These are phyloP conservation scores for Avahi laniger DNA, from an alignment of 2,797 vertebrate species.

Conservation along the genomic window DNA sequence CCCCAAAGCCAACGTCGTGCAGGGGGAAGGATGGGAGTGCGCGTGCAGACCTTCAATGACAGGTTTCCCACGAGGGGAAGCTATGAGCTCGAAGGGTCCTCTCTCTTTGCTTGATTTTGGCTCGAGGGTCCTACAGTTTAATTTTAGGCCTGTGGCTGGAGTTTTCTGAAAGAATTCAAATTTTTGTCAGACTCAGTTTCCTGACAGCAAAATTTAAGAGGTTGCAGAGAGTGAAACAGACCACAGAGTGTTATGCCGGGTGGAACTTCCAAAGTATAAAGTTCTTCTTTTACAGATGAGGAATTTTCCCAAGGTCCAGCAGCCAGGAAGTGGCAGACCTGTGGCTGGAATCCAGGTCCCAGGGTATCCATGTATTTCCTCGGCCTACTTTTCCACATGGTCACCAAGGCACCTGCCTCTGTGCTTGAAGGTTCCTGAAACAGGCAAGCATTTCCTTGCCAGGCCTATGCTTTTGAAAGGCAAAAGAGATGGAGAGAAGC, in stretches of 20 bases:
- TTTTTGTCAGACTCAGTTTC: background rate
- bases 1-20: background rate
- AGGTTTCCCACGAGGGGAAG: background rate
- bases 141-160: background rate
- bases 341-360: background rate
- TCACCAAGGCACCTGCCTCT: background rate
- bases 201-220: background rate
- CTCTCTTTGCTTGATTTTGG: background rate
- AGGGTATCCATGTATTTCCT: background rate
- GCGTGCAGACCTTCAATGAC: background rate
- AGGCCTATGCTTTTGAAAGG: background rate
- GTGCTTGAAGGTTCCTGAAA: background rate
- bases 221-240: background rate
- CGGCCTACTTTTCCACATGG: background rate
- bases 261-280: background rate
- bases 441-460: background rate
- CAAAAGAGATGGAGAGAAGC: background rate
- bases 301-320: background rate
- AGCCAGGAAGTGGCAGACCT: background rate
- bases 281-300: background rate
- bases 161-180: conserved; percentile 36
- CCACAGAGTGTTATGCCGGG: background rate
- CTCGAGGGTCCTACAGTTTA: background rate
- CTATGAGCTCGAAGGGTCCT: background rate
- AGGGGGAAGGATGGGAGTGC: background rate